Evolutionary conservation across 2,888 invertebrate genomes (phyloP).

Genomic region (Leptopterna dolabrata): DNA sequence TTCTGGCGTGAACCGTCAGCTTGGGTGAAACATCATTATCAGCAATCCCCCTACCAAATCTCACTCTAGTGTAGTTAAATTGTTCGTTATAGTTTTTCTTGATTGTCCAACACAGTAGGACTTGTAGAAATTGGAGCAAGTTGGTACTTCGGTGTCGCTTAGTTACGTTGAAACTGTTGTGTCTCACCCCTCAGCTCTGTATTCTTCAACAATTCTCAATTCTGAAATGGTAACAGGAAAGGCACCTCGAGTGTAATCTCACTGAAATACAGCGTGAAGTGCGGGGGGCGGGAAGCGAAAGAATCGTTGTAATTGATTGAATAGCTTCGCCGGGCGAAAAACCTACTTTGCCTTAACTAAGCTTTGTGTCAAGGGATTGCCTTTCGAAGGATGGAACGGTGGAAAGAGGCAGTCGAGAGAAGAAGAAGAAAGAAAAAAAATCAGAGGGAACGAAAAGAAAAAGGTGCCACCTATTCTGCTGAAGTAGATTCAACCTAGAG

Average conservation of each 20-base stretch:
- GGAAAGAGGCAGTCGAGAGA: neutral
- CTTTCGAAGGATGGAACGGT: neutral
- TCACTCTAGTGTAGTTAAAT: too few relatives aligned
- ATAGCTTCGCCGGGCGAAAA: slow-evolving; percentile 4
- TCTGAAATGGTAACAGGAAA: neutral
- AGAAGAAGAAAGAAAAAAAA: neutral
- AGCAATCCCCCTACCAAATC: too few relatives aligned
- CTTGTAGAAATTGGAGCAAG: too few relatives aligned
- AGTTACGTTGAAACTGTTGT: too few relatives aligned
- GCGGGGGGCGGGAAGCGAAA: neutral
- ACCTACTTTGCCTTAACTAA: slow-evolving; percentile 34
- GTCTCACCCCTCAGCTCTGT: too few relatives aligned
- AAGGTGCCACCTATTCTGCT: slow-evolving; percentile 27
- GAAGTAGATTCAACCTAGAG: slow-evolving; percentile 23
- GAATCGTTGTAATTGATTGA: slow-evolving; percentile 39
- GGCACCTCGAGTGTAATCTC: neutral
- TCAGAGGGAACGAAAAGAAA: neutral
- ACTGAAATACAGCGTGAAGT: neutral
- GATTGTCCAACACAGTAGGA: too few relatives aligned
- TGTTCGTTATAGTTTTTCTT: too few relatives aligned
- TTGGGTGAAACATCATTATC: too few relatives aligned
- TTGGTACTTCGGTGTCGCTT: too few relatives aligned
- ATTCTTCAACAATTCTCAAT: neutral
- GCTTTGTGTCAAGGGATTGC: slow-evolving; percentile 28
- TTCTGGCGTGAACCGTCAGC: too few relatives aligned